A percentile compares a stretch with the other conserved stretches of the same genome.
Evolutionary conservation across 2,888 invertebrate species (phyloP).

Genomic region (Ganaspis brasiliensis): DNA sequence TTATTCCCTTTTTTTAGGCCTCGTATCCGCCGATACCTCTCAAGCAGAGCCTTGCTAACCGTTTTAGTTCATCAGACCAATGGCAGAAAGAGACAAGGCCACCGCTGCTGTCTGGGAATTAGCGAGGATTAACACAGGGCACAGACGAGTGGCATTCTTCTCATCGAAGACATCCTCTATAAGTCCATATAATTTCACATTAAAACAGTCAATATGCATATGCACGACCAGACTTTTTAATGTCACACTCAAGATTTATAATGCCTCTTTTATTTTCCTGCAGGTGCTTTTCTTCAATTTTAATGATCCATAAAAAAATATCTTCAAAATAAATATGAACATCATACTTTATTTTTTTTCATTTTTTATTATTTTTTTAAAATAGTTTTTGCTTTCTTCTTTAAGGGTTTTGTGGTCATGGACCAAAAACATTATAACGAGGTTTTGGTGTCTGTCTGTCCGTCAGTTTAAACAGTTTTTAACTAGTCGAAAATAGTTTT

Average conservation of each 20-base stretch:
- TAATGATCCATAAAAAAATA: background rate
- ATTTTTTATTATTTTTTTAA: no score
- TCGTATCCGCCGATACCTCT: slow-evolving; percentile 53
- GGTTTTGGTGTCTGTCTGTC: no score
- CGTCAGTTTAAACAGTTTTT: no score
- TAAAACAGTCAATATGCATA: slow-evolving; percentile 39
- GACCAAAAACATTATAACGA: no score
- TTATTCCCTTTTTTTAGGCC: slow-evolving; percentile 51
- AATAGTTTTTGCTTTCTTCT: no score
- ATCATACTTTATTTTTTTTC: no score
- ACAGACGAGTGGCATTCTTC: slow-evolving; percentile 58
- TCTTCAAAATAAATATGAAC: no score
- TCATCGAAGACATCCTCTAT: slow-evolving; percentile 56
- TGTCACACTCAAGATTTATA: slow-evolving; percentile 6
- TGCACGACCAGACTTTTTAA: slow-evolving; percentile 42
- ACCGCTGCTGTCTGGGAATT: slow-evolving; percentile 67
- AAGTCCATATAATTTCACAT: slow-evolving; percentile 11
- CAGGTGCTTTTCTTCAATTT: slow-evolving; percentile 1
- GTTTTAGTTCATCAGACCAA: slow-evolving; percentile 63
- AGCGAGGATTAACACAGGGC: slow-evolving; percentile 66
- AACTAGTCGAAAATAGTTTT: no score
- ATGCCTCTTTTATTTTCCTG: background rate
- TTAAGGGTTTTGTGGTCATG: no score
- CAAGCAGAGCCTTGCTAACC: slow-evolving; percentile 52
- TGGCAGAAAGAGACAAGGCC: slow-evolving; percentile 56